Percentiles rank a stretch among this genome's conserved stretches.
These are phyloP conservation scores for Trisateles emortualis DNA, from an alignment of 2,888 invertebrate species.

Conservation along the genomic window DNA sequence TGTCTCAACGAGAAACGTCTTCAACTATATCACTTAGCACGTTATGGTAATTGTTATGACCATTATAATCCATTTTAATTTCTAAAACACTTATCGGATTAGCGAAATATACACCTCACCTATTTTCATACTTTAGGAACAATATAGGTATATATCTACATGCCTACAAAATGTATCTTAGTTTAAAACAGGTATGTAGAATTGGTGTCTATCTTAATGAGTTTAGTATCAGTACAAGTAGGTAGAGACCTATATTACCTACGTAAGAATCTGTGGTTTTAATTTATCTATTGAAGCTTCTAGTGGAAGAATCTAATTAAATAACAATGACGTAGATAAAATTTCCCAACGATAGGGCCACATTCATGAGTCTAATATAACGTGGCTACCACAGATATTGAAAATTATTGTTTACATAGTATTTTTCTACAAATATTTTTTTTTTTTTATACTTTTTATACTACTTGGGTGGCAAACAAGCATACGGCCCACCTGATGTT, in stretches of 20 bases:
- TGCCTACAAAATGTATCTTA: not conserved
- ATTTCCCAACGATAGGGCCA: conserved; percentile 7
- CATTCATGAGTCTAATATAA: not conserved
- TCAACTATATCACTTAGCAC: conserved; percentile 55
- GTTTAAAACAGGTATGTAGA: conserved; percentile 16
- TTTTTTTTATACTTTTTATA: too few species aligned
- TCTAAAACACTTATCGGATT: conserved; percentile 42
- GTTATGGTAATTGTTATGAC: conserved; percentile 64
- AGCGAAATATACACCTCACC: conserved; percentile 32
- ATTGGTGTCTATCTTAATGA: conserved; percentile 68
- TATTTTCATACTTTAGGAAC: conserved; percentile 15
- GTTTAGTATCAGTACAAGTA: conserved; percentile 65
- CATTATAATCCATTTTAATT: conserved; percentile 57
- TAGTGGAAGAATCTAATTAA: conserved; percentile 23
- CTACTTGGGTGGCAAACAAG: too few species aligned
- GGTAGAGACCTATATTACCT: conserved; percentile 63
- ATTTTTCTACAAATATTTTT: too few species aligned
- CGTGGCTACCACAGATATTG: too few species aligned
- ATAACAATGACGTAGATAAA: conserved; percentile 13
- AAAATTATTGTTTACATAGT: too few species aligned
- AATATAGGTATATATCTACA: not conserved
- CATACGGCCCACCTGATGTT: too few species aligned
- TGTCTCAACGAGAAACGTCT: conserved; percentile 40
- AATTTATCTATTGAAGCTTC: conserved; percentile 24
- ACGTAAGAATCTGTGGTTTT: conserved; percentile 64